Evolutionary conservation across 2,888 invertebrate species (phyloP), one percentile per base, ranked within the genome.

Genomic region (Diaphora mendica): DNA sequence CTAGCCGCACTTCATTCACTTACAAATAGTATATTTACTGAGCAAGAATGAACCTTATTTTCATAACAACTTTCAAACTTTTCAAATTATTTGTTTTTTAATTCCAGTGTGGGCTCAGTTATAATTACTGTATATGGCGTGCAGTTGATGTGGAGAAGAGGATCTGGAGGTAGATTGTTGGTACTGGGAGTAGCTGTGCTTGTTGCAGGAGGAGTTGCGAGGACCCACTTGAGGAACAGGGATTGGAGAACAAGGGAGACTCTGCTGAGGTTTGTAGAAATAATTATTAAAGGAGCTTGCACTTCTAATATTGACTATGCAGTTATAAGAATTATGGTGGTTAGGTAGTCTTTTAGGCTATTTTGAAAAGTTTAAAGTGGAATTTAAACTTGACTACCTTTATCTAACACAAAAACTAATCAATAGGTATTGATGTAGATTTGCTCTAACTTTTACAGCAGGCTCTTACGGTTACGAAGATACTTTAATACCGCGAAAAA

Each of bases 241-340:
- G 98, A 98, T 88, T 98, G 98, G 98, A 94, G 96, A 71, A 97
- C 97, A 20, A 96, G 98, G 83, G 98, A 98, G 89, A 96, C 97
- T 3, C 93, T 98, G 73, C 96, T 98, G 72, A 97, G 97, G 98
- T 98, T 91, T 91, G 55, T 59, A 33, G 30, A 33, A 30, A 13
- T 8, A 33, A 35, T 30, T n/a, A n/a, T 2, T n/a, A 11, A n/a
- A 39, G 0, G 13, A 39, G 33, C 51, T 8, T 51, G 0, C 8
- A n/a, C 0, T 55, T 2, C 8, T n/a, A n/a, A 11, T n/a, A 1
- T 55, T n/a, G n/a, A 55, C 3, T n/a, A 55, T 55, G 11, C 9
- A 55, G 2, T 0, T 55, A n/a, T 7, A 11, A 39, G 39, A 39
- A 39, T 0, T 39, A 39, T 39, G 39, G 9, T 0, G 11, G 9